Evolutionary conservation across 2,797 vertebrate genomes (phyloP).

Genomic region (Muscicapa comitata): DNA sequence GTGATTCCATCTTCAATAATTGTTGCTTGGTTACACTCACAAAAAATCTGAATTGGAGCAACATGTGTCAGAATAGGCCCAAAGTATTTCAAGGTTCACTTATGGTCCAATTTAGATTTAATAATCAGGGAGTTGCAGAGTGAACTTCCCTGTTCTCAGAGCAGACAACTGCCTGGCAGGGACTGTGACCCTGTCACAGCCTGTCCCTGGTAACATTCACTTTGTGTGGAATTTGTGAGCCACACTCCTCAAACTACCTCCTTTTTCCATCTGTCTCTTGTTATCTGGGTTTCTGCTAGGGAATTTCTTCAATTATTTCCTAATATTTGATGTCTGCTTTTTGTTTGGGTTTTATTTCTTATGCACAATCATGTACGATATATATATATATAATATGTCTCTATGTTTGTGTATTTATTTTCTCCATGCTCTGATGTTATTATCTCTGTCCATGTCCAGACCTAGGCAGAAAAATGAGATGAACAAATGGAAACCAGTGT

Average conservation of each 20-base stretch:
- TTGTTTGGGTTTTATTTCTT: neutral
- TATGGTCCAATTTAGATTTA: neutral
- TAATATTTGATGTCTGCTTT: neutral
- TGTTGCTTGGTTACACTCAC: neutral
- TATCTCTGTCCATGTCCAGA: neutral
- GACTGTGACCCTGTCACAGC: neutral
- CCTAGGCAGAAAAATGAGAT: neutral
- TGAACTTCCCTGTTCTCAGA: neutral
- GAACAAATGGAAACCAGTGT: constrained; percentile 2
- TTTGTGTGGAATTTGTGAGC: neutral
- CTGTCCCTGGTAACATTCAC: neutral
- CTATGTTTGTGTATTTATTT: neutral
- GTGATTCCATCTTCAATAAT: neutral
- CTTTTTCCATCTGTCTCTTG: constrained; percentile 4
- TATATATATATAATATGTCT: neutral
- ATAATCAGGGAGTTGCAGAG: neutral
- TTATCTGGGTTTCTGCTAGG: neutral
- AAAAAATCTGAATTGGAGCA: neutral
- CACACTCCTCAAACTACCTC: neutral
- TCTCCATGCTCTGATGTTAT: neutral
- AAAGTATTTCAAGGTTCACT: neutral
- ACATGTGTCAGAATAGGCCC: neutral
- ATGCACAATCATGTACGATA: neutral
- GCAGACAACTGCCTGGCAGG: neutral
- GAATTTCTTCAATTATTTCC: neutral